Percentiles rank a stretch among this genome's conserved stretches.
Evolutionary conservation across 2,888 invertebrate genomes (phyloP).

Genomic region (Amphipyra berbera): DNA sequence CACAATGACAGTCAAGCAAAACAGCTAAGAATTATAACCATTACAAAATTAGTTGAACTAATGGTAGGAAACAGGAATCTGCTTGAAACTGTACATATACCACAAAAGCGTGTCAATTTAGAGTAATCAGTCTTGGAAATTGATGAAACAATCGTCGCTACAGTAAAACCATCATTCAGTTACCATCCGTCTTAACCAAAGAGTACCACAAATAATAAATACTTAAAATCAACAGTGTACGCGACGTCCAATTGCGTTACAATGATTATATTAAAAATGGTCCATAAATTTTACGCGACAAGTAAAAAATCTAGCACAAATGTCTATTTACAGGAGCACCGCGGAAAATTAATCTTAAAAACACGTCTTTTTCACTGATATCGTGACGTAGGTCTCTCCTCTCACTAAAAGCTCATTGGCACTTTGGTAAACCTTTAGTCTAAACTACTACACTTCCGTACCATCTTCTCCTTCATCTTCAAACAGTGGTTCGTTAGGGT

Average conservation of each 20-base stretch:
- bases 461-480: constrained; percentile 97
- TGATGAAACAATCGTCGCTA: constrained; percentile 76
- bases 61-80: constrained; percentile 20
- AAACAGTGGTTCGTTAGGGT: constrained; percentile 93
- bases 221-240: constrained; percentile 76
- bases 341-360: constrained; percentile 75
- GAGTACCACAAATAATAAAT: constrained; percentile 82
- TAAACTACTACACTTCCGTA: constrained; percentile 93
- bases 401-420: constrained; percentile 87
- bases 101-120: constrained; percentile 77
- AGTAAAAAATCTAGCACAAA: constrained; percentile 89
- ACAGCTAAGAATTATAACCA: not conserved
- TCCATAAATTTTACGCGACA: constrained; percentile 86
- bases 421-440: constrained; percentile 78
- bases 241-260: constrained; percentile 53
- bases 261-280: constrained; percentile 75
- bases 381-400: constrained; percentile 60
- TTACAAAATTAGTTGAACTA: no score
- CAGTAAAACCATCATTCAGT: constrained; percentile 58
- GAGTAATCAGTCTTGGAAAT: constrained; percentile 88
- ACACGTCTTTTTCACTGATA: constrained; percentile 63
- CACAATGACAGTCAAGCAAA: constrained; percentile 14
- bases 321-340: constrained; percentile 88
- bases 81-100: constrained; percentile 45
- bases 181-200: constrained; percentile 64